Evolutionary conservation across 1,140 invertebrate species (phyloP), one percentile per base, ranked within the genome.

Genomic region (Drosophila neocordata): DNA sequence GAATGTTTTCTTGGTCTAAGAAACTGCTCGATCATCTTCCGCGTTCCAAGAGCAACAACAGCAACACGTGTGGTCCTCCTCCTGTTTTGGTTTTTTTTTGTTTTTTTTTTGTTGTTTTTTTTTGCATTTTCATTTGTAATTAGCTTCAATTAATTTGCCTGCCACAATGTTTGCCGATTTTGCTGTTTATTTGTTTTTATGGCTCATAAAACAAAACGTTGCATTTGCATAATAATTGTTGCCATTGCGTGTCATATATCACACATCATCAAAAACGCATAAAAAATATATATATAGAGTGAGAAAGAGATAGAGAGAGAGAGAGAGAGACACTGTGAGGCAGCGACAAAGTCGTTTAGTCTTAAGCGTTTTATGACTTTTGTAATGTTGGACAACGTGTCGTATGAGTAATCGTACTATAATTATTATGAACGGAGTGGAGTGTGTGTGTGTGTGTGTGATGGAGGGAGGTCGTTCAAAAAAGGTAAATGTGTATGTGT

Each of bases 131-230:
- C 60, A 5, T 66, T 72, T 58, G 71, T 76, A 87, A 87, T 87
- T 88, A 82, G 78, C 79, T 82, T 85, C 83, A 87, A 87, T 87
- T 87, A 88, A 88, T 87, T 87, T 87, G 79, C 74, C 83, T 63
- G 75, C 62, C 79, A 57, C 52, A 69, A 18, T 63, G 72, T 62
- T 79, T 57, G 56, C 61, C 48, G 77, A 48, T 72, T 20, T 24
- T 48, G 58, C 69, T 57, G 55, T 73, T 20, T 59, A 24, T 41
- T 41, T 15, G 65, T 70, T 78, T 84, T 85, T 66, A 78, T 87
- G 82, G 58, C 52, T 77, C 82, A 72, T 87, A 82, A 87, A 87
- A 87, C 71, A 69, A 85, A 74, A 79, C 73, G 65, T 71, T 70
- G 58, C 73, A 85, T 85, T 85, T 85, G 82, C 81, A 85, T 85